These are phyloP conservation scores for Apocheima hispidaria DNA, from an alignment of 2,888 invertebrate genomes.

Conservation along the genomic window DNA sequence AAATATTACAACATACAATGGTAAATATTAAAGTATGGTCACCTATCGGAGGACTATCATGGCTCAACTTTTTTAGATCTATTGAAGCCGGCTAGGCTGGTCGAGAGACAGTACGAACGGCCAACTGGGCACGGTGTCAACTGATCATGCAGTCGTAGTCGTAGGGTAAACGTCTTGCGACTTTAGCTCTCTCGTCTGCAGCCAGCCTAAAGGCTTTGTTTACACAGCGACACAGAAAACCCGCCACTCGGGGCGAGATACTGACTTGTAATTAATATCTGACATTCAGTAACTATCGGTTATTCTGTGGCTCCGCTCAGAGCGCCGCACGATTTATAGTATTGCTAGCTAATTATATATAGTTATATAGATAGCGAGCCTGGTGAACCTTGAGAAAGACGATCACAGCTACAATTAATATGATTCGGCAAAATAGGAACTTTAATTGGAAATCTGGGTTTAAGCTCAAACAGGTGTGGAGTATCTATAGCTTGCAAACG, in stretches of 20 bases:
- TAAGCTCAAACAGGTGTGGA: too few relatives aligned
- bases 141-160: background rate
- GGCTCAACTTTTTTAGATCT: background rate
- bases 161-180: background rate
- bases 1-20: too few relatives aligned
- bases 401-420: too few relatives aligned
- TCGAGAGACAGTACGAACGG: too few relatives aligned
- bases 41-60: too few relatives aligned
- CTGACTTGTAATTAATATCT: constrained; percentile 33
- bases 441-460: too few relatives aligned
- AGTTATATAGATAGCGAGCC: constrained; percentile 11
- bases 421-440: too few relatives aligned
- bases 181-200: background rate
- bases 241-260: constrained; percentile 19
- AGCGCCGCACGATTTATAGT: constrained; percentile 26
- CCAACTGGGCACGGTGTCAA: background rate
- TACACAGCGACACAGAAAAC: constrained; percentile 27
- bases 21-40: too few relatives aligned
- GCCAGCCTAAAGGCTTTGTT: constrained; percentile 20
- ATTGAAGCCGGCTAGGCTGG: too few relatives aligned
- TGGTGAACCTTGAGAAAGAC: constrained; percentile 6
- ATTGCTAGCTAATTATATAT: constrained; percentile 25
- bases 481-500: too few relatives aligned
- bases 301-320: constrained; percentile 18
- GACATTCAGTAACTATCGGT: constrained; percentile 3